Evolutionary conservation across 1,140 invertebrate genomes (phyloP).

Genomic region (Musca domestica): DNA sequence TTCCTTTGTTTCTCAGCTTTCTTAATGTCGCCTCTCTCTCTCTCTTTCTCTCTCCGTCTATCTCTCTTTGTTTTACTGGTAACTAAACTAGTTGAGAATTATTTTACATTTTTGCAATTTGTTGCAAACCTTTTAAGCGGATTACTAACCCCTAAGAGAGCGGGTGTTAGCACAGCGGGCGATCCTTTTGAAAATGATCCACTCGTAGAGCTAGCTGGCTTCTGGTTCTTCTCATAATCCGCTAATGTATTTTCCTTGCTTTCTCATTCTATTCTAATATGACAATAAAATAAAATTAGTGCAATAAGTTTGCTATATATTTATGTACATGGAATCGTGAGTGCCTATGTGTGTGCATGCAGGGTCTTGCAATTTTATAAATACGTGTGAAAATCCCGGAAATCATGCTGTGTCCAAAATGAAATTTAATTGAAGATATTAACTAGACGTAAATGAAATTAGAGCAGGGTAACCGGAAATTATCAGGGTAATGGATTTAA

Average conservation of each 20-base stretch:
- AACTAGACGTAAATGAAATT: too few relatives aligned
- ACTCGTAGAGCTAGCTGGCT: too few relatives aligned
- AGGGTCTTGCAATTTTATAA: conserved; percentile 12
- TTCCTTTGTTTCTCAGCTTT: neutral
- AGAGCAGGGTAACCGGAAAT: too few relatives aligned
- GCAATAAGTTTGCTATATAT: too few relatives aligned
- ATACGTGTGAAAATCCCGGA: conserved; percentile 8
- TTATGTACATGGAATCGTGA: neutral
- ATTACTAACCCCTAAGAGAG: conserved; percentile 5
- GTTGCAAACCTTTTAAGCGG: conserved; percentile 18
- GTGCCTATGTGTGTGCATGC: neutral
- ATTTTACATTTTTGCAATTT: too few relatives aligned
- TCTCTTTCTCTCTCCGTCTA: too few relatives aligned
- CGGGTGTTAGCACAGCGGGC: conserved; percentile 11
- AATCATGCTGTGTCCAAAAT: conserved; percentile 3
- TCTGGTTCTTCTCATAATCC: neutral
- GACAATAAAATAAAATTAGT: too few relatives aligned
- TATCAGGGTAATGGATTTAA: too few relatives aligned
- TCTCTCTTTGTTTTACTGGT: too few relatives aligned
- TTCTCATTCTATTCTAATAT: neutral
- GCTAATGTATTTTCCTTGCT: too few relatives aligned
- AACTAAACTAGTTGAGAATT: too few relatives aligned
- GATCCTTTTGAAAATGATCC: neutral
- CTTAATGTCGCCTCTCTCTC: neutral
- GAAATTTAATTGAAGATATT: neutral